Conservation (phyloP, 2,888 invertebrate genomes). For the Limnephilus marmoratus region DNA sequence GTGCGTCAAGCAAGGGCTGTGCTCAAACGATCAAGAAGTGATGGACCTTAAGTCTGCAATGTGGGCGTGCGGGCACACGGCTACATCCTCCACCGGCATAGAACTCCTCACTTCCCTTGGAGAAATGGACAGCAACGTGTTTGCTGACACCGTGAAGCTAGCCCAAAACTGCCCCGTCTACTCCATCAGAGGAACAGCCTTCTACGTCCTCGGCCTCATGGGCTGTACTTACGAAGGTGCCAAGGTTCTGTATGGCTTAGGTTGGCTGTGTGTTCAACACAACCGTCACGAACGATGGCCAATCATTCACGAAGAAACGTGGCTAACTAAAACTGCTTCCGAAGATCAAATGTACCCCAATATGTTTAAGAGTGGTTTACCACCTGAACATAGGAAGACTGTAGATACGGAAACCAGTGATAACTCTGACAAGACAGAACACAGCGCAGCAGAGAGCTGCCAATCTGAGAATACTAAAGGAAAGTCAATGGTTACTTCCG, state of each 20-base stretch:
- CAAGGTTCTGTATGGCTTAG: slow-evolving; percentile 79
- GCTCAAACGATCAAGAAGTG: slow-evolving; percentile 82
- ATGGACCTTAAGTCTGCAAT: slow-evolving; percentile 90
- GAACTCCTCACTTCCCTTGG: slow-evolving; percentile 81
- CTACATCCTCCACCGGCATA: slow-evolving; percentile 86
- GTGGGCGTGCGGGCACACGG: slow-evolving; percentile 93
- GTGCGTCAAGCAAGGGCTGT: slow-evolving; percentile 73
- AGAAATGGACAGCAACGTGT: slow-evolving; percentile 72
- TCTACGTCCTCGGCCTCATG: slow-evolving; percentile 91
- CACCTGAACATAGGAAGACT: slow-evolving; percentile 69
- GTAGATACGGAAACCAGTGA: slow-evolving; percentile 74
- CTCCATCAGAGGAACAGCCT: slow-evolving; percentile 92
- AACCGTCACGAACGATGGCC: slow-evolving; percentile 88
- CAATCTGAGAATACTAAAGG: slow-evolving; percentile 71
- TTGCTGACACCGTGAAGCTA: slow-evolving; percentile 78
- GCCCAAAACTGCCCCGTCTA: slow-evolving; percentile 90
- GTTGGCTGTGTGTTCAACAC: slow-evolving; percentile 87
- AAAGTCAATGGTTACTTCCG: slow-evolving; percentile 44
- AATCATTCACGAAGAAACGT: slow-evolving; percentile 82
- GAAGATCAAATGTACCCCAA: slow-evolving; percentile 72
- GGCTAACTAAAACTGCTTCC: slow-evolving; percentile 73
- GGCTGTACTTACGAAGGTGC: slow-evolving; percentile 91
- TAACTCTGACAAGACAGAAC: slow-evolving; percentile 75
- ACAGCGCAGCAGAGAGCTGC: slow-evolving; percentile 73
- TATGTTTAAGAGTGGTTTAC: slow-evolving; percentile 71